These are phyloP conservation scores for Tinea pellionella DNA, from an alignment of 2,888 invertebrate species.

Conservation along the genomic window DNA sequence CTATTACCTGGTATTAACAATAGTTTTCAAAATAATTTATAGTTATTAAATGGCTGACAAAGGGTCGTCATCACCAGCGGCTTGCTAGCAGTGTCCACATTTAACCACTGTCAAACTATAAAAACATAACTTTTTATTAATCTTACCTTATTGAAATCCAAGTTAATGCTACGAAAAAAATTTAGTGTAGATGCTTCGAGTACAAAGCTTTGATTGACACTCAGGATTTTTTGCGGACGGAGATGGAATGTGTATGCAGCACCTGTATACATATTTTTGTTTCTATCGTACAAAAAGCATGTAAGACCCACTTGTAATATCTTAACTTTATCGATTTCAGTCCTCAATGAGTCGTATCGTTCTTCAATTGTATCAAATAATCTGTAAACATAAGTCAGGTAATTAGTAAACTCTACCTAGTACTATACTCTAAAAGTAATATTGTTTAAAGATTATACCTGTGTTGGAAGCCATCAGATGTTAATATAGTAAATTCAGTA, in stretches of 20 bases:
- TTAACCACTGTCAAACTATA: no score
- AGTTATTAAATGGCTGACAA: no score
- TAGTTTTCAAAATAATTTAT: no score
- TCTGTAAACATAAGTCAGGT: constrained; percentile 28
- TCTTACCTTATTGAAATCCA: constrained; percentile 82
- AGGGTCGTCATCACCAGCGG: no score
- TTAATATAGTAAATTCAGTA: constrained; percentile 75
- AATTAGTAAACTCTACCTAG: background rate
- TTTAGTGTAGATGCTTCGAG: constrained; percentile 74
- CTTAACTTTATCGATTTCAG: constrained; percentile 56
- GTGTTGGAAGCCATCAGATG: constrained; percentile 52
- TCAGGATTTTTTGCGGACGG: constrained; percentile 72
- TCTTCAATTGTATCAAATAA: constrained; percentile 51
- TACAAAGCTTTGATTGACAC: constrained; percentile 69
- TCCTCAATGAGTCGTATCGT: constrained; percentile 45
- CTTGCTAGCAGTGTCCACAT: no score
- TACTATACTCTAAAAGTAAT: background rate
- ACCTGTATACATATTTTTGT: constrained; percentile 69
- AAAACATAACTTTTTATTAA: no score
- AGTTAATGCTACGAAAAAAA: constrained; percentile 72
- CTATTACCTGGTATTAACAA: no score
- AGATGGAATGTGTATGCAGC: constrained; percentile 77
- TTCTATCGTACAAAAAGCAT: constrained; percentile 69
- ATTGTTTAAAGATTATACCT: constrained; percentile 42
- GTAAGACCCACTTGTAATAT: constrained; percentile 79